Evolutionary conservation across 2,113 vertebrate genomes (phyloP).

Genomic region (Nanger granti): DNA sequence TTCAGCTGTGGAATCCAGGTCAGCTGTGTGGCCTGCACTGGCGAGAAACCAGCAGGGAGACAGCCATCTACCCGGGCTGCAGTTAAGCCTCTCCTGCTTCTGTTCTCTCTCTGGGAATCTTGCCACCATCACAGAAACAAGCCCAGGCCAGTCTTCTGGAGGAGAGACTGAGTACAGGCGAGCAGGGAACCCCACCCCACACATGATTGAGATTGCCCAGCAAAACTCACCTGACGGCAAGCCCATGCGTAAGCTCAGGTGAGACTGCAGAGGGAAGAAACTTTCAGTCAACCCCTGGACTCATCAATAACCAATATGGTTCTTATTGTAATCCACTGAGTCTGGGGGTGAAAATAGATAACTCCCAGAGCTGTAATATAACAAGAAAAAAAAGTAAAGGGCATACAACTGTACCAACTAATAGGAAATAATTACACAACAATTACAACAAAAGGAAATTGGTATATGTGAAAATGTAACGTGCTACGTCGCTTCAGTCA

Average conservation of each 20-base stretch:
- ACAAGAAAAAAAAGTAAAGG: background rate
- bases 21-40: background rate
- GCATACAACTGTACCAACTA: background rate
- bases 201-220: background rate
- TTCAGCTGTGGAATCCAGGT: background rate
- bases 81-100: background rate
- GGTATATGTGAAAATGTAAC: background rate
- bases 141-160: background rate
- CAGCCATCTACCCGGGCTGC: background rate
- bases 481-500: rapidly evolving
- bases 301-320: background rate
- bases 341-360: background rate
- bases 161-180: background rate
- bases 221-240: background rate
- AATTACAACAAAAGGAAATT: background rate
- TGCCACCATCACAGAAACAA: background rate
- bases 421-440: background rate
- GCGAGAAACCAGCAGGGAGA: background rate
- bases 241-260: background rate
- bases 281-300: background rate
- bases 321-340: background rate
- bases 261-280: background rate
- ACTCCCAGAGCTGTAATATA: background rate
- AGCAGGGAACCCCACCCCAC: background rate
- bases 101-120: background rate